Evolutionary conservation across 2,113 vertebrate species (phyloP).

Genomic region (Odontophorus gujanensis): DNA sequence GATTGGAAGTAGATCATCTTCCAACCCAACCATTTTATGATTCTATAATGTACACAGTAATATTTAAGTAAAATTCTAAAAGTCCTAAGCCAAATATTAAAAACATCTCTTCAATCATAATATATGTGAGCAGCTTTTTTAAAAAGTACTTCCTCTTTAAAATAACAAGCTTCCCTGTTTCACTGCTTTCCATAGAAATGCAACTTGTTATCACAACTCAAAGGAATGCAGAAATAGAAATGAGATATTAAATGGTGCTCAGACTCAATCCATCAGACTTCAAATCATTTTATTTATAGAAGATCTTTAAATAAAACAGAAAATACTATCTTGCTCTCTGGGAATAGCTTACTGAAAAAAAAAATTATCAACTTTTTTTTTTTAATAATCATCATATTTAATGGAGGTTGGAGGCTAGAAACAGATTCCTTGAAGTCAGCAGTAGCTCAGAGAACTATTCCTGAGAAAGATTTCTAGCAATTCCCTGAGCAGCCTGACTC

Average conservation of each 20-base stretch:
- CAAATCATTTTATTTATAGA: constrained; percentile 52
- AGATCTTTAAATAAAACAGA: constrained; percentile 57
- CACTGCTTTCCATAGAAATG: background rate
- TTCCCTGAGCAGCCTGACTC: constrained; percentile 59
- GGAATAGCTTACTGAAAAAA: constrained; percentile 48
- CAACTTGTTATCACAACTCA: background rate
- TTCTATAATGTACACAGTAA: background rate
- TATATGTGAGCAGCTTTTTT: background rate
- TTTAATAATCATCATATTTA: constrained; percentile 29
- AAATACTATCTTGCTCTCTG: constrained; percentile 43
- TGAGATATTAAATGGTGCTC: background rate
- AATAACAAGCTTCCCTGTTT: background rate
- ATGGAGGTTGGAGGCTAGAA: constrained; percentile 47
- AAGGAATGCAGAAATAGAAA: constrained; percentile 18
- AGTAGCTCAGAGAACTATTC: constrained; percentile 56
- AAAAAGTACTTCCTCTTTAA: background rate
- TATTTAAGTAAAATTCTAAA: background rate
- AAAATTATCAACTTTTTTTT: constrained; percentile 32
- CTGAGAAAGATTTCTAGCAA: constrained; percentile 65
- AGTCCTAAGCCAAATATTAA: background rate
- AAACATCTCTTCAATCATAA: too few relatives aligned
- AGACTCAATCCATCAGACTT: constrained; percentile 27
- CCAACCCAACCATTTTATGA: too few relatives aligned
- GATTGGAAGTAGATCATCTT: too few relatives aligned
- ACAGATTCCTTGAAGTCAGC: constrained; percentile 58